Conservation (phyloP, 2,113 vertebrate species). For the Misgurnus anguillicaudatus region DNA sequence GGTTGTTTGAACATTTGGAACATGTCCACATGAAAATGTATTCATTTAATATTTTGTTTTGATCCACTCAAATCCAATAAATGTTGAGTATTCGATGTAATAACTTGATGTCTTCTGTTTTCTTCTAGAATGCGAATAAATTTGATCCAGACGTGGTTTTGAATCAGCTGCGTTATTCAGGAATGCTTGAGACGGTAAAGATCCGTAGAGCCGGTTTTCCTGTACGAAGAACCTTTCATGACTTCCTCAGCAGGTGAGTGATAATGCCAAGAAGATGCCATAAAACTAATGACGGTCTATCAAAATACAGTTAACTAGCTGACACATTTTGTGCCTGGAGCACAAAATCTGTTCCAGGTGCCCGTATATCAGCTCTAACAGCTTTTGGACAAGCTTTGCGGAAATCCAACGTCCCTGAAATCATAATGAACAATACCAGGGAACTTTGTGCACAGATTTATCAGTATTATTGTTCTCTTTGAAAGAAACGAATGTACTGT, state of each 20-base stretch:
- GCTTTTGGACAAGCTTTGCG: background rate
- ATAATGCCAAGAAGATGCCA: background rate
- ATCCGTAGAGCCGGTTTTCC: constrained; percentile 89
- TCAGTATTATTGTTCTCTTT: background rate
- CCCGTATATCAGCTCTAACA: background rate
- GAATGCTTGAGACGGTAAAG: constrained; percentile 92
- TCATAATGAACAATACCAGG: background rate
- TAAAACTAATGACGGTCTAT: constrained; percentile 14
- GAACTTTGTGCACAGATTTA: background rate
- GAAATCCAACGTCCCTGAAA: background rate
- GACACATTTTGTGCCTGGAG: background rate
- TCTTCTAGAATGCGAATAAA: constrained; percentile 75
- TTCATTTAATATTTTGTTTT: no score
- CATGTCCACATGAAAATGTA: no score
- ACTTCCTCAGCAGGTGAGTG: constrained; percentile 82
- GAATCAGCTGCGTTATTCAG: constrained; percentile 88
- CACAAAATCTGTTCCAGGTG: constrained; percentile 16
- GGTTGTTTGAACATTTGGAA: no score
- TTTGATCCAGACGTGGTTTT: constrained; percentile 85
- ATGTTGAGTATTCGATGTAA: no score
- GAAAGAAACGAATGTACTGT: constrained; percentile 32
- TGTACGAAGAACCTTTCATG: constrained; percentile 82
- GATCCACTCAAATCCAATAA: no score
- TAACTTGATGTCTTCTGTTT: constrained; percentile 19
- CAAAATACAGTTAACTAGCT: constrained; percentile 19